Base-by-base conservation (phyloP, 2,113 vertebrate genomes). In the Miniopterus natalensis region DNA sequence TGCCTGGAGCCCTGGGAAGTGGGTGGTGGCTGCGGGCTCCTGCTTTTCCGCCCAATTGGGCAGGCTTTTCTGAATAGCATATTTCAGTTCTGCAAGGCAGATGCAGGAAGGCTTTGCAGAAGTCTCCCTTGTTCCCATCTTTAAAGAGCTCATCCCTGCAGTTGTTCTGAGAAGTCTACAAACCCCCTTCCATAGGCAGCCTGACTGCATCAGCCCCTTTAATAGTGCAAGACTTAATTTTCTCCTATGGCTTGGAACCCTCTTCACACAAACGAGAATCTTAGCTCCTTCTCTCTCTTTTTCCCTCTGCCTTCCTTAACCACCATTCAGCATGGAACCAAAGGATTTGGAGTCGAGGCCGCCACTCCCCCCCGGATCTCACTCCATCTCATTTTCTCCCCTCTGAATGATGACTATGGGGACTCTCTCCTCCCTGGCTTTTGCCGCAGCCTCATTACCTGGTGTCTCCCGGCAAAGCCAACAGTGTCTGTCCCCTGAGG, bases 1-100 rank as follows among this genome's bases (percentile, higher is more conserved):
- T 86, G 94, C 94, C 55, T 11, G 36, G 51, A 95, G 92, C 85
- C 90, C 92, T 94, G 88, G 91, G 78, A 97, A 97, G 97, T 84
- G 85, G 57, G 84, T 88, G 95, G 84, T 88, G 95, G 96, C 95
- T 96, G 57, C 88, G 88, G 2, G 68, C 92, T 96, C 78, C 90
- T 70, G 90, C 92, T 97, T 97, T 98, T 96, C 94, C 20, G 8
- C 95, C 96, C 94, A 95, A 95, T 96, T 97, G 96, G 96, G 96
- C 96, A 97, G 63, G 95, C 73, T 88, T 87, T 96, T 95, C 86
- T 85, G 91, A 97, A 97, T 53, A 95, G 77, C 91, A 59, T 94
- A 96, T 95, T 95, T 97, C 96, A 91, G 95, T 88, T 95, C 96
- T 91, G 90, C 95, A 97, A 97, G 96, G 88, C 95, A 96, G 92